Evolutionary conservation across 1,140 invertebrate species (phyloP), one percentile per base, ranked within the genome.

Genomic region (Tetragnatha versicolor): DNA sequence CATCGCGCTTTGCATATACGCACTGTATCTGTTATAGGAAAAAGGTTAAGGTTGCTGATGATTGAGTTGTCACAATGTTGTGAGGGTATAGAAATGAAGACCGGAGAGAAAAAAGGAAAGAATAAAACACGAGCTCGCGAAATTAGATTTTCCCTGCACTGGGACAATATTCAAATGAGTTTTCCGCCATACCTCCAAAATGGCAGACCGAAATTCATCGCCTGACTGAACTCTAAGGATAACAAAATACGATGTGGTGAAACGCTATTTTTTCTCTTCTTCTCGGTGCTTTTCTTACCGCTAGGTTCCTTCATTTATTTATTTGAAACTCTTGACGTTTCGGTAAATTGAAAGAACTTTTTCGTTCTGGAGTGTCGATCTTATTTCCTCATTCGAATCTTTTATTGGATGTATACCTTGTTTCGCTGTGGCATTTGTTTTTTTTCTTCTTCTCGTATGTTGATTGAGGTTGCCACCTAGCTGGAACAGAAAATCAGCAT

Each of bases 311-410:
- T n/a, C 20, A n/a, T 51, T 22, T 51, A 51, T 51, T 51, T 51
- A 51, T 51, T 1, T n/a, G 14, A 51, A 51, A 51, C 49, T 14
- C 25, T 22, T 17, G 49, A 51, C n/a, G 49, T 2, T 51, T 22
- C 49, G 49, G 49, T n/a, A 51, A 51, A 51, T 51, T 51, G 49
- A 51, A 51, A 51, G 49, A 51, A 51, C 25, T 51, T 51, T 51
- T n/a, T n/a, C n/a, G n/a, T n/a, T n/a, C n/a, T n/a, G n/a, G n/a
- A n/a, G n/a, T n/a, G n/a, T n/a, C n/a, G n/a, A n/a, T n/a, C n/a
- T n/a, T n/a, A n/a, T n/a, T n/a, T n/a, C n/a, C n/a, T n/a, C n/a
- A n/a, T n/a, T n/a, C n/a, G n/a, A n/a, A n/a, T n/a, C n/a, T n/a
- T n/a, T n/a, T n/a, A n/a, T n/a, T n/a, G n/a, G n/a, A n/a, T n/a